Percentiles rank a stretch among this genome's conserved stretches.
These are phyloP conservation scores for Cephalopholis sonnerati DNA, from an alignment of 2,113 vertebrate species.

Conservation along the genomic window DNA sequence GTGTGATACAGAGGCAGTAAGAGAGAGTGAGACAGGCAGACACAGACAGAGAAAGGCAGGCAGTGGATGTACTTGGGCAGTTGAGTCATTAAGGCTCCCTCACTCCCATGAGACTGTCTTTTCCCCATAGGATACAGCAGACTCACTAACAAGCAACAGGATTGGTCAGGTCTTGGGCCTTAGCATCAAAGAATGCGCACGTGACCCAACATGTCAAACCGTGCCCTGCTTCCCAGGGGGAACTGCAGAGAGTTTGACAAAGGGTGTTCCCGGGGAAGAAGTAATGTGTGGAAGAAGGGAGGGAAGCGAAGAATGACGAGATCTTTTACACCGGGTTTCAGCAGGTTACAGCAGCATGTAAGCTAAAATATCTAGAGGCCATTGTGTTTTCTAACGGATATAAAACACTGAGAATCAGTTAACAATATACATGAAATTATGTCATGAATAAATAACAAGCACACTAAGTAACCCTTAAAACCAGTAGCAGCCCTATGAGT, in stretches of 20 bases:
- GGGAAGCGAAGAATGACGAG: neutral
- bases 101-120: conserved; percentile 15
- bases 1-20: neutral
- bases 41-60: conserved; percentile 5
- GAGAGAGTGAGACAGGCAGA: neutral
- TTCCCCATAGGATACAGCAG: conserved; percentile 13
- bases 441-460: neutral
- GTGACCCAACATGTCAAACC: conserved; percentile 62
- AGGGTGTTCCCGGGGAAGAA: conserved; percentile 7
- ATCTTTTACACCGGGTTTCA: neutral
- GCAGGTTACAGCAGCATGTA: neutral
- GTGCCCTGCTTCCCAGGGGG: conserved; percentile 16
- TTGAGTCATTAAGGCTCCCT: conserved; percentile 23
- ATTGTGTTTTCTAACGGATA: neutral
- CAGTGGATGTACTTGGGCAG: conserved; percentile 15
- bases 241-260: conserved; percentile 4
- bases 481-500: neutral
- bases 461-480: neutral
- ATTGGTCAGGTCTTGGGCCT: conserved; percentile 42
- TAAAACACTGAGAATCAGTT: neutral
- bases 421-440: neutral
- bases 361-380: neutral
- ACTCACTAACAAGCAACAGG: conserved; percentile 52
- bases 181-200: conserved; percentile 58
- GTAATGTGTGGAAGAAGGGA: neutral